These are phyloP conservation scores for Oreochromis niloticus DNA, from an alignment of 2,113 vertebrate genomes.

Conservation along the genomic window DNA sequence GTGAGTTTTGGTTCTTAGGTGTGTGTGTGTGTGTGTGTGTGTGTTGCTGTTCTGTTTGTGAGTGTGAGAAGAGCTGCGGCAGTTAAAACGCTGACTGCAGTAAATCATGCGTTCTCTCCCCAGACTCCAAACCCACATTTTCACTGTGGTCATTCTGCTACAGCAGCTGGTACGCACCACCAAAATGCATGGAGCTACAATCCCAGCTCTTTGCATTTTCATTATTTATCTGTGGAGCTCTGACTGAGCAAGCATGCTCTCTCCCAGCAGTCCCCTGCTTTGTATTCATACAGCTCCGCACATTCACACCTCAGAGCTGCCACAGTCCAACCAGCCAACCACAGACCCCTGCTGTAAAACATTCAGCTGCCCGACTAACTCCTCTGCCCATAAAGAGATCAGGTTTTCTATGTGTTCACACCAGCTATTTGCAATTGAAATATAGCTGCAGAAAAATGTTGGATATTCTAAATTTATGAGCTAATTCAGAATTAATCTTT, in stretches of 20 bases:
- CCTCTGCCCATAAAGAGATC: background rate
- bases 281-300: conserved; percentile 9
- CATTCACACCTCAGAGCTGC: background rate
- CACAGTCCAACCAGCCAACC: background rate
- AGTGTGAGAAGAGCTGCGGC: background rate
- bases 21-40: background rate
- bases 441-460: background rate
- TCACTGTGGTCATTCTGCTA: background rate
- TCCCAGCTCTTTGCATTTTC: background rate
- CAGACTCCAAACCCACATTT: background rate
- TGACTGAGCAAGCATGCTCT: background rate
- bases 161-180: background rate
- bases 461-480: background rate
- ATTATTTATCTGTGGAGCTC: background rate
- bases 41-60: background rate
- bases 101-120: background rate
- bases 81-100: background rate
- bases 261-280: background rate
- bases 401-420: background rate
- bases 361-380: background rate
- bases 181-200: background rate
- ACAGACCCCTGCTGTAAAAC: background rate
- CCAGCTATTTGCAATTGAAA: background rate
- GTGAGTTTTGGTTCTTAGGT: background rate
- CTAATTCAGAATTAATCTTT: background rate